Evolutionary conservation across 2,113 vertebrate genomes (phyloP), one percentile per base, ranked within the genome.

Genomic region (Gambusia holbrooki): DNA sequence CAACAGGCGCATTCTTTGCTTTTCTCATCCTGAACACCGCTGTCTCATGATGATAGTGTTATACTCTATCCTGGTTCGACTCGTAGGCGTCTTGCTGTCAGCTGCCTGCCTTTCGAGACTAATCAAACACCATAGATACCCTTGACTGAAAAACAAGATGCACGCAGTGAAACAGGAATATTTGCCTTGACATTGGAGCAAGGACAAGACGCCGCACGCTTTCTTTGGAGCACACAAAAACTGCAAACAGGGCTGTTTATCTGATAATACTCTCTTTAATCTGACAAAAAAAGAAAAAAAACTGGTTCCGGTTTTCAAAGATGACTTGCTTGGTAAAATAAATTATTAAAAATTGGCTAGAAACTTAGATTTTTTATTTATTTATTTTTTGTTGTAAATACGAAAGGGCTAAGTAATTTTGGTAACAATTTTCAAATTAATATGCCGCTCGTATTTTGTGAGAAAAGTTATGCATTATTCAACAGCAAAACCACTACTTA

Each of bases 401-500:
- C 9, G 62, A 35, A 68, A 35, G 42, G 66, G 35, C 27, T 19
- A 25, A 27, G 62, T 32, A 33, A n/a, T 4, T 71, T 60, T 63
- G 4, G 42, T 74, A 69, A 54, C 76, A 29, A 62, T 62, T 13
- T 75, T 54, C 67, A 33, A 45, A 22, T 66, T 1, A 33, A 71
- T 45, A n/a, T 12, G 7, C 42, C 61, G 30, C 70, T 3, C 0
- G 33, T 48, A 27, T 74, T 40, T 4, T 4, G 27, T 48, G 58
- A 73, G 64, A 70, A 80, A 73, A 81, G 40, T 84, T 72, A 66
- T 62, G 66, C 81, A 69, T 54, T 71, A 51, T 76, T 48, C 45
- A 17, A 77, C 11, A 61, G 80, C 70, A 74, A 80, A 84, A 71
- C 25, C 77, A 81, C 72, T 70, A 61, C 71, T 72, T 80, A 62